Percentiles rank a stretch among this genome's conserved stretches.
Evolutionary conservation across 2,797 vertebrate genomes (phyloP).

Genomic region (Xenops minutus): DNA sequence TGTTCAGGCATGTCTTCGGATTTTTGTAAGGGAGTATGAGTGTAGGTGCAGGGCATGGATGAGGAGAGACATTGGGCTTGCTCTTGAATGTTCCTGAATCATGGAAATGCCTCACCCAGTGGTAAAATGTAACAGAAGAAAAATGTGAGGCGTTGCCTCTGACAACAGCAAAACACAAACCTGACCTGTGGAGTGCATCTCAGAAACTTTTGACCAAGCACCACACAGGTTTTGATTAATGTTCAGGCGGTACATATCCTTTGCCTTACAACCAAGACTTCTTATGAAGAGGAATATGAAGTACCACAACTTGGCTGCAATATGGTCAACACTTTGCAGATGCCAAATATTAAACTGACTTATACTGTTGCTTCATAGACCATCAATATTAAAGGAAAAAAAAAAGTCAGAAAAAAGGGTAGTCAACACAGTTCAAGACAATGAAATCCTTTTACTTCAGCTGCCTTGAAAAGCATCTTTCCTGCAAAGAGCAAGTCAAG

Average conservation of each 20-base stretch:
- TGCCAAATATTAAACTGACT: background rate
- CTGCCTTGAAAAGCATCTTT: background rate
- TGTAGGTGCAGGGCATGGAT: accelerated
- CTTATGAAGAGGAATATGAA: background rate
- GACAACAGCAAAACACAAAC: background rate
- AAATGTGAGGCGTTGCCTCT: background rate
- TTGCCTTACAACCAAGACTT: background rate
- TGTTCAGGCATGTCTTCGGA: background rate
- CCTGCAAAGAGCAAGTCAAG: background rate
- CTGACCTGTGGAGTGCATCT: background rate
- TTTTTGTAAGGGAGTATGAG: background rate
- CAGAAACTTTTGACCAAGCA: background rate
- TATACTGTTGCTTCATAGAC: background rate
- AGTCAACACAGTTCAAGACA: background rate
- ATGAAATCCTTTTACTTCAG: background rate
- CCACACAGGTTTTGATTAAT: background rate
- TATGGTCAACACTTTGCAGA: background rate
- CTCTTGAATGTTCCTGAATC: background rate
- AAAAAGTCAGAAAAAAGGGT: background rate
- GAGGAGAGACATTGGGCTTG: accelerated
- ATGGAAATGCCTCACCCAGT: background rate
- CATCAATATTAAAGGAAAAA: background rate
- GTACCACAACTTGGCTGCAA: background rate
- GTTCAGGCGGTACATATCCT: background rate
- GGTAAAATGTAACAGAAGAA: background rate